Evolutionary conservation across 2,113 vertebrate genomes (phyloP).

Genomic region (Nerophis lumbriciformis): DNA sequence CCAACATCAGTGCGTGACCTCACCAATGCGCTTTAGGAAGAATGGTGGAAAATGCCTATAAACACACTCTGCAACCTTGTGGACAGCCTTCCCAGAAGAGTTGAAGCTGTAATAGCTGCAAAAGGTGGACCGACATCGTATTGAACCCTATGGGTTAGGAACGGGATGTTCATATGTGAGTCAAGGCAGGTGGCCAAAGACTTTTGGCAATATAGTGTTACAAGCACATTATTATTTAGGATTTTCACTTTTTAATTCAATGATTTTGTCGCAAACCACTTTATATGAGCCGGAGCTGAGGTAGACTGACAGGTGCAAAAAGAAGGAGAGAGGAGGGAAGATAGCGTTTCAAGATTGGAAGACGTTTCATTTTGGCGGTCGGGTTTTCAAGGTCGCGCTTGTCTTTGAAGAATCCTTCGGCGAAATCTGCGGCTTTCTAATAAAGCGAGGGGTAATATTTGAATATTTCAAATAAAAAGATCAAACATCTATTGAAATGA

Average conservation of each 20-base stretch:
- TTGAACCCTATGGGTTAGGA: too few species aligned
- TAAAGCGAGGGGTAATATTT: background rate
- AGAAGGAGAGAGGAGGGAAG: background rate
- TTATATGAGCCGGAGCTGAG: background rate
- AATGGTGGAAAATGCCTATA: too few species aligned
- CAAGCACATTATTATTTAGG: background rate
- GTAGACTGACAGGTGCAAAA: background rate
- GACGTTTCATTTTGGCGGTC: background rate
- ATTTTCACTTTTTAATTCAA: background rate
- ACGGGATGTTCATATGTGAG: too few species aligned
- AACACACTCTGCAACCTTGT: too few species aligned
- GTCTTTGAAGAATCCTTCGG: background rate
- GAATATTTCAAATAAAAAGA: background rate
- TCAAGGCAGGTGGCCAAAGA: too few species aligned
- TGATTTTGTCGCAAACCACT: background rate
- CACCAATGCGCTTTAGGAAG: too few species aligned
- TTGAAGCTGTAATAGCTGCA: too few species aligned
- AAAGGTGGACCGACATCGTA: too few species aligned
- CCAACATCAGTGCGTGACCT: too few species aligned
- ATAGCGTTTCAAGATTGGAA: background rate
- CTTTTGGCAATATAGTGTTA: too few species aligned
- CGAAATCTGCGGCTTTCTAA: background rate
- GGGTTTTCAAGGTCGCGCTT: background rate
- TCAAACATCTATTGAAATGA: background rate
- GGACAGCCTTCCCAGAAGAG: too few species aligned